Conservation (phyloP, 2,797 vertebrate species). For the Potorous gilbertii region DNA sequence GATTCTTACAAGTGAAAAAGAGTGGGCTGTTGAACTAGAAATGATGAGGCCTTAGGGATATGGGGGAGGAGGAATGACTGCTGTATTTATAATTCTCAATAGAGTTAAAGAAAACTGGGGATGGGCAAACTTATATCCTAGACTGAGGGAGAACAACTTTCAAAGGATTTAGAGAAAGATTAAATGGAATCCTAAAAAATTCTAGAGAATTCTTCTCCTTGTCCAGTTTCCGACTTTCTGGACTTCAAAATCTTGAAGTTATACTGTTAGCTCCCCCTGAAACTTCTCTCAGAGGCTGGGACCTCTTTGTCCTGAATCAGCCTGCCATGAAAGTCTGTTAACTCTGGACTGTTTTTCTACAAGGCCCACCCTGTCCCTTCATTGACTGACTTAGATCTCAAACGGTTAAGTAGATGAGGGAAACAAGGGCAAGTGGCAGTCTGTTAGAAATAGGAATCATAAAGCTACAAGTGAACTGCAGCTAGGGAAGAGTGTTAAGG, state of each 20-base stretch:
- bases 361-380: neutral
- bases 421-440: neutral
- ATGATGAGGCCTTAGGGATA: neutral
- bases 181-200: neutral
- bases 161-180: neutral
- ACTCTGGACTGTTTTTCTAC: neutral
- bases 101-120: neutral
- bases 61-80: neutral
- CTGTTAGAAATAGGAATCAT: neutral
- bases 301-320: neutral
- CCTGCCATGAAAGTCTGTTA: neutral
- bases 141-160: neutral
- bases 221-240: neutral
- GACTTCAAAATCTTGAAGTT: neutral
- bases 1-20: neutral
- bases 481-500: neutral
- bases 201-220: neutral
- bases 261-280: neutral
- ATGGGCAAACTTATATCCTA: neutral
- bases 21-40: neutral
- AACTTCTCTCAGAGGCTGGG: neutral
- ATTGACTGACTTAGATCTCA: neutral
- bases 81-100: neutral
- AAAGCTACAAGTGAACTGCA: neutral
- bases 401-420: neutral